Base-by-base conservation (phyloP, 1,140 invertebrate species). In the Drosophila kohkoa region DNA sequence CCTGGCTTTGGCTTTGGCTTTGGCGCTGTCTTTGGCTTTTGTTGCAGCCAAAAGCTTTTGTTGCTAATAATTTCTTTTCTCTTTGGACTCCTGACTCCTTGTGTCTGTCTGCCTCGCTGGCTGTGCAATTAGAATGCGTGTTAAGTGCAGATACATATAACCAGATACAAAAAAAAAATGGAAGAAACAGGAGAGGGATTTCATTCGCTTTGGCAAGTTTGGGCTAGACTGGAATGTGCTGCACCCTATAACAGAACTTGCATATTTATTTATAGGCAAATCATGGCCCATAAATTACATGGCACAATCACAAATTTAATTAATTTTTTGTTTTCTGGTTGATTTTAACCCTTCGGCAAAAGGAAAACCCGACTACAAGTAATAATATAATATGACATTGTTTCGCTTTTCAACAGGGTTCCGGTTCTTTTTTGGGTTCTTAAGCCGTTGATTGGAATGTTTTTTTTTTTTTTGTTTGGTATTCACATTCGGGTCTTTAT, bases 31-130 rank as follows among this genome's bases (percentile, higher is more conserved):
- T 13, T 43, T 4, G 41, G 11, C 41, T 43, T 43, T 43, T 67
- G 71, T 68, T 73, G 62, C 64, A 55, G 25, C 46, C 68, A 57
- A 59, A 75, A 63, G 75, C 85, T 88, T 89, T 89, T 89, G 86
- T 89, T 89, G 86, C 88, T 90, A 89, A 89, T 89, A 79, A 89
- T 89, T 89, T 90, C 86, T 85, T 85, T 89, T 89, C 85, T 81
- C 69, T 71, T 68, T 45, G 69, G 58, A 10, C 35, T 38, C 58
- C 38, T 79, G 46, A 79, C 74, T 70, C 78, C 72, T 81, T 72
- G 0, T 38, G 35, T 8, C 35, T 38, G 87, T 81, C 71, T 70
- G 73, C 67, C 77, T 80, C 20, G 20, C 20, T 25, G 20, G 20
- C 20, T 25, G 20, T 25, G 88, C 88, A 91, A 91, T 91, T 91